These are phyloP conservation scores for Chrysomallon squamiferum DNA, from an alignment of 1,140 invertebrate genomes.

Conservation along the genomic window DNA sequence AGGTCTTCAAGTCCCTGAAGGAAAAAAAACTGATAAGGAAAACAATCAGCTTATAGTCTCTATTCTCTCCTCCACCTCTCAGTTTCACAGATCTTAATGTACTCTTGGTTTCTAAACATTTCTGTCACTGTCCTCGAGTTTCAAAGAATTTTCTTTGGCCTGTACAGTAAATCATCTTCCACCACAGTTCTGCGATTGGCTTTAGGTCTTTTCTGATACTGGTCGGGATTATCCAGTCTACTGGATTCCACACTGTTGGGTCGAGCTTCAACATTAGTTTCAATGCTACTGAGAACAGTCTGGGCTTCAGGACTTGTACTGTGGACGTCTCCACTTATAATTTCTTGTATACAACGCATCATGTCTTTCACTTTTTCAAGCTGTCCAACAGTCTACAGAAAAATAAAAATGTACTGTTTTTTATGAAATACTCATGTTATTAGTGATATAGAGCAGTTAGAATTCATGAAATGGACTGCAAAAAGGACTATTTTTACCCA, in stretches of 20 bases:
- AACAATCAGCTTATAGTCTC: too few species aligned
- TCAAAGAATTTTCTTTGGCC: too few species aligned
- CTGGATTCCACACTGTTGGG: constrained; percentile 47
- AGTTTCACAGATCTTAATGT: too few species aligned
- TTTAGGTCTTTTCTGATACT: constrained; percentile 11
- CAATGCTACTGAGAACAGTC: constrained; percentile 12
- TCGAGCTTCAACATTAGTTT: constrained; percentile 11
- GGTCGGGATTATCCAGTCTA: constrained; percentile 41
- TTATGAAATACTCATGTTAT: too few species aligned
- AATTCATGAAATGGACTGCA: too few species aligned
- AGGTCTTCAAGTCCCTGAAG: too few species aligned
- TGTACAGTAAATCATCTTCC: constrained; percentile 27
- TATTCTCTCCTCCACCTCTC: too few species aligned
- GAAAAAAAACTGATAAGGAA: too few species aligned
- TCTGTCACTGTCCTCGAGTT: neutral
- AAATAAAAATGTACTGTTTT: constrained; percentile 6
- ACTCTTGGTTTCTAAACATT: too few species aligned
- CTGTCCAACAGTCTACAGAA: constrained; percentile 38
- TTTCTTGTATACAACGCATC: constrained; percentile 36
- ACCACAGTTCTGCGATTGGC: constrained; percentile 20
- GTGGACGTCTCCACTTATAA: constrained; percentile 35
- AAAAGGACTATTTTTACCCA: too few species aligned
- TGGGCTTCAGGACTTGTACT: constrained; percentile 28
- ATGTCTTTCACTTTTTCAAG: constrained; percentile 49
- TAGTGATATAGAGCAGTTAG: too few species aligned